These are phyloP conservation scores for Amphipyra berbera DNA, from an alignment of 2,888 invertebrate species.

Conservation along the genomic window DNA sequence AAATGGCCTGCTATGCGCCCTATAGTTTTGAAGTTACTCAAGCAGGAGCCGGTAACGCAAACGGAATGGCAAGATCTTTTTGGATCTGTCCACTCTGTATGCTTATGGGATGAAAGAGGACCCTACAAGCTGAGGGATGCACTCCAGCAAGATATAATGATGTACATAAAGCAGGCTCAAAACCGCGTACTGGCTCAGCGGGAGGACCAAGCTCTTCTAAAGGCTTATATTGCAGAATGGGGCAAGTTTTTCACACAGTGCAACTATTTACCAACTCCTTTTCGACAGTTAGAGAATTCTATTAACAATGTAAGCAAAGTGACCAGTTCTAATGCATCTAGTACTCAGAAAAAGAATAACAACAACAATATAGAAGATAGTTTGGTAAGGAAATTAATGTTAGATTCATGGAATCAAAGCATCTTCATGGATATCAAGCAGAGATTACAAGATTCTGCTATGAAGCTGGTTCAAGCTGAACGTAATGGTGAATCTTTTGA, in stretches of 20 bases:
- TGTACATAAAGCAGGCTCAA: slow-evolving; percentile 98
- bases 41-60: slow-evolving; percentile 98
- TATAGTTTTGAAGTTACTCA: slow-evolving; percentile 97
- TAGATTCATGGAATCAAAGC: slow-evolving; percentile 99
- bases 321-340: slow-evolving; percentile 78
- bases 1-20: slow-evolving; percentile 99
- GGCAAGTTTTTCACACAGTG: slow-evolving; percentile 99
- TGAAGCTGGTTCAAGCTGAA: slow-evolving; percentile 99
- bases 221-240: slow-evolving; percentile 99
- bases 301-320: slow-evolving; percentile 90
- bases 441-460: slow-evolving; percentile 97
- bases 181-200: slow-evolving; percentile 96
- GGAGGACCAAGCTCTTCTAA: slow-evolving; percentile 98
- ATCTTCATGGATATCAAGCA: slow-evolving; percentile 99
- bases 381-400: slow-evolving; percentile 98
- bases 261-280: slow-evolving; percentile 98
- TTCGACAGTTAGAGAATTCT: slow-evolving; percentile 96
- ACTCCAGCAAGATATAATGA: slow-evolving; percentile 97
- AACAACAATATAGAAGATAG: slow-evolving; percentile 94
- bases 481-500: slow-evolving; percentile 99
- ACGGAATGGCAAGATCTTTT: slow-evolving; percentile 99
- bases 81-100: slow-evolving; percentile 98
- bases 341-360: slow-evolving; percentile 86
- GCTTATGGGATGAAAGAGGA: slow-evolving; percentile 99
- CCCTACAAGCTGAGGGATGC: slow-evolving; percentile 96